Conservation (phyloP, 2,888 invertebrate species). For the Cantharis rufa region DNA sequence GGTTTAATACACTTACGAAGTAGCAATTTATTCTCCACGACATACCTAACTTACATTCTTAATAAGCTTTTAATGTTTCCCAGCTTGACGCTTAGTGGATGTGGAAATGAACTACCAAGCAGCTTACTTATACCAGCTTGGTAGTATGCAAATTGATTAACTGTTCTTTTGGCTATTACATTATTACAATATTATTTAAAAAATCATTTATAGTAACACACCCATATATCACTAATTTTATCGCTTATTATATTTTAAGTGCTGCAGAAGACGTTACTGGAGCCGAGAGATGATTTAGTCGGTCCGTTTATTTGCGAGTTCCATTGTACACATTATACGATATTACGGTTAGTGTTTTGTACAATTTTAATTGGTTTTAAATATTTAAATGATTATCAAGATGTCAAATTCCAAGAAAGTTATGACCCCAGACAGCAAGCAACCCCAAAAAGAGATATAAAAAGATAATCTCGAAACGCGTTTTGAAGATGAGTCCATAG, state of each 20-base stretch:
- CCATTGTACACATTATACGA: neutral
- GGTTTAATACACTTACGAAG: neutral
- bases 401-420: constrained; percentile 49
- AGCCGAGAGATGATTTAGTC: neutral
- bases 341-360: constrained; percentile 15
- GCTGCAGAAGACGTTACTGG: neutral
- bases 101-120: constrained; percentile 6
- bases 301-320: neutral
- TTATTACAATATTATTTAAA: constrained; percentile 12
- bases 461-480: constrained; percentile 44
- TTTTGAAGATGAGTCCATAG: constrained; percentile 51
- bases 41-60: neutral
- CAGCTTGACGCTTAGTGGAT: constrained; percentile 4
- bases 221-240: neutral
- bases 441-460: constrained; percentile 38
- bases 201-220: constrained; percentile 9
- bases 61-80: constrained; percentile 6
- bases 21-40: constrained; percentile 2
- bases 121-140: neutral
- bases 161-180: constrained; percentile 13
- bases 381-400: constrained; percentile 46
- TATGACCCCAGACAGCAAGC: constrained; percentile 38
- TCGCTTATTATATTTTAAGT: neutral
- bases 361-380: constrained; percentile 37
- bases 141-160: constrained; percentile 17